Evolutionary conservation across 1,140 invertebrate species (phyloP).

Genomic region (Plutomurus gul): DNA sequence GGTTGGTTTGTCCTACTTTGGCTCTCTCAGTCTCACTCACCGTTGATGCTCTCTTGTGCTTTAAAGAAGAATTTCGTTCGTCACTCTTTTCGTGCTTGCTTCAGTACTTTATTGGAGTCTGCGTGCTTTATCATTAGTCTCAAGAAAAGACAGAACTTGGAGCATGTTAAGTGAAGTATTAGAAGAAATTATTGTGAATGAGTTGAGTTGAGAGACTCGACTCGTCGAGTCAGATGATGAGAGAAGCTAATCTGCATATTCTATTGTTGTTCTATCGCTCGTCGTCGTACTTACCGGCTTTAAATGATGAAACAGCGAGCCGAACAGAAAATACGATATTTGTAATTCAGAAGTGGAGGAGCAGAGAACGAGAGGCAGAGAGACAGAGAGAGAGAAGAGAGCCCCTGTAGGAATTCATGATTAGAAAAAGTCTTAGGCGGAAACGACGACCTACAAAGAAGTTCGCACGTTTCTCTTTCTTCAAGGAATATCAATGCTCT

Average conservation of each 20-base stretch:
- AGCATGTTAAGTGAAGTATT: too few species aligned
- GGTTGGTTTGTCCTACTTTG: slow-evolving; percentile 40
- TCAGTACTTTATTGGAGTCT: too few species aligned
- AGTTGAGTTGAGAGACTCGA: not conserved
- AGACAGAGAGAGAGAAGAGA: not conserved
- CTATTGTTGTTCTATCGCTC: not conserved
- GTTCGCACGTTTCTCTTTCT: slow-evolving; percentile 34
- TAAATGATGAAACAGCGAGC: slow-evolving; percentile 1
- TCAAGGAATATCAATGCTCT: not conserved
- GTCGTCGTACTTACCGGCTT: not conserved
- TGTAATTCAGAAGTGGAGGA: too few species aligned
- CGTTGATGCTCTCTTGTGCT: too few species aligned
- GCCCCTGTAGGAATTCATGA: slow-evolving; percentile 18
- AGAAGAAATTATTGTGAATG: too few species aligned
- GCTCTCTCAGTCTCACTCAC: too few species aligned
- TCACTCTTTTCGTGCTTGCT: too few species aligned
- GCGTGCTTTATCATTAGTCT: too few species aligned
- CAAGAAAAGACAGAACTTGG: too few species aligned
- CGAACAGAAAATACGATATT: not conserved
- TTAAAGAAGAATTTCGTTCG: too few species aligned
- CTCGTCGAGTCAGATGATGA: not conserved
- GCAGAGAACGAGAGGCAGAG: too few species aligned
- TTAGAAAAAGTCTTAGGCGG: slow-evolving; percentile 28
- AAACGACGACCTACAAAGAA: slow-evolving; percentile 34
- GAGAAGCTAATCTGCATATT: not conserved